A percentile compares a stretch with the other conserved stretches of the same genome.
phyloP scores from a whole-genome alignment of 2,113 vertebrate species.

The Upupa epops region DNA sequence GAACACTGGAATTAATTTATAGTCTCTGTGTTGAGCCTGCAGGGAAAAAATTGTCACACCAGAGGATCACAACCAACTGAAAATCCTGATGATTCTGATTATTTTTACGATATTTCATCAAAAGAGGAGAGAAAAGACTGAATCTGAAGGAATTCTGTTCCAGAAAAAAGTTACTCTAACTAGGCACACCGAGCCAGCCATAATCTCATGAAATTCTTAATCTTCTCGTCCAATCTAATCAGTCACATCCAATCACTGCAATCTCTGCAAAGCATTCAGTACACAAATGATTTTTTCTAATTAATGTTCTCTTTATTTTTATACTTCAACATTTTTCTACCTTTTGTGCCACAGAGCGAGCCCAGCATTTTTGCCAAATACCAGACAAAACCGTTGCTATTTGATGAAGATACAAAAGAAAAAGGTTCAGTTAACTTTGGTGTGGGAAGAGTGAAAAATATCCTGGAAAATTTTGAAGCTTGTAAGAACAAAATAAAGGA shows the following conservation, averaged over 20 bases:
- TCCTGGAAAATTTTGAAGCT: conserved; percentile 87
- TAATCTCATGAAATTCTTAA: conserved; percentile 16
- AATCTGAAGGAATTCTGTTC: neutral
- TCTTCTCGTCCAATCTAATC: neutral
- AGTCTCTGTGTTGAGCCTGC: neutral
- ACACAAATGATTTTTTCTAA: neutral
- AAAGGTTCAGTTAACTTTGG: conserved; percentile 65
- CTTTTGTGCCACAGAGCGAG: conserved; percentile 79
- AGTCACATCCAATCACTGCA: neutral
- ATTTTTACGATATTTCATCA: no score
- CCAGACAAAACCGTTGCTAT: conserved; percentile 86
- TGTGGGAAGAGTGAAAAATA: conserved; percentile 69
- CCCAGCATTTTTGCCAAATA: conserved; percentile 85
- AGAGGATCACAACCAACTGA: neutral
- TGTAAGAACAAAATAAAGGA: conserved; percentile 87
- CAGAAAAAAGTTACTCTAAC: neutral
- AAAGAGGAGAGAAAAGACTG: neutral
- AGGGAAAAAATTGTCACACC: neutral
- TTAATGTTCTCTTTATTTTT: conserved; percentile 38
- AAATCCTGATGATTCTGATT: neutral
- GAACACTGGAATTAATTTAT: neutral
- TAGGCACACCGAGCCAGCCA: neutral
- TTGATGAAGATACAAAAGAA: conserved; percentile 81
- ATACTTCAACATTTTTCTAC: conserved; percentile 4
- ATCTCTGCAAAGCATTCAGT: neutral